phyloP scores from a whole-genome alignment of 2,888 invertebrate species.

The Prosapia bicincta region DNA sequence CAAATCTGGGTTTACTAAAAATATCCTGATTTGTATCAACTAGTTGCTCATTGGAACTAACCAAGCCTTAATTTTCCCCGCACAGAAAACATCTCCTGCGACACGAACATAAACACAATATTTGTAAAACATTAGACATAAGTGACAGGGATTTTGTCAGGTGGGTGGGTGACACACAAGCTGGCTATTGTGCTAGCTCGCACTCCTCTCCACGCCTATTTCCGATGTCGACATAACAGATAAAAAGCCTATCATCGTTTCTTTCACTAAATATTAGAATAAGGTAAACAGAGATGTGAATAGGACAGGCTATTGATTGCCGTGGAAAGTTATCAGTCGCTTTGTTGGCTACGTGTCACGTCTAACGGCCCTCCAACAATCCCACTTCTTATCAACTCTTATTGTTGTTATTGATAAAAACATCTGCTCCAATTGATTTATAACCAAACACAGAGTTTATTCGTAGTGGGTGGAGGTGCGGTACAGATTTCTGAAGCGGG shows the following conservation, averaged over 20 bases:
- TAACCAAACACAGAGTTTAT: not conserved
- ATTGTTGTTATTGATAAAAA: not conserved
- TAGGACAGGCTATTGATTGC: not conserved
- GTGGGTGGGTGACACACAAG: not conserved
- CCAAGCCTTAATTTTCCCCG: too few relatives aligned
- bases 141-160: not conserved
- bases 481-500: not conserved
- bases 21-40: too few relatives aligned
- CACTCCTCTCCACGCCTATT: not conserved
- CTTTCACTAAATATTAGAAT: constrained; percentile 2
- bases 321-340: not conserved
- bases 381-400: not conserved
- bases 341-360: not conserved
- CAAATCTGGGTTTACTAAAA: too few relatives aligned
- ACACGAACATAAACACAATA: not conserved
- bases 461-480: not conserved
- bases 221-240: not conserved
- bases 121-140: not conserved
- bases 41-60: too few relatives aligned
- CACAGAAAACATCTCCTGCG: not conserved
- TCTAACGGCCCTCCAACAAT: not conserved
- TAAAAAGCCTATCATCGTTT: not conserved
- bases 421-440: not conserved
- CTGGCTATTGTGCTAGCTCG: not conserved
- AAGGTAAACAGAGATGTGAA: not conserved